phyloP scores from a whole-genome alignment of 1,140 invertebrate genomes.

The Drosophila equinoxialis region DNA sequence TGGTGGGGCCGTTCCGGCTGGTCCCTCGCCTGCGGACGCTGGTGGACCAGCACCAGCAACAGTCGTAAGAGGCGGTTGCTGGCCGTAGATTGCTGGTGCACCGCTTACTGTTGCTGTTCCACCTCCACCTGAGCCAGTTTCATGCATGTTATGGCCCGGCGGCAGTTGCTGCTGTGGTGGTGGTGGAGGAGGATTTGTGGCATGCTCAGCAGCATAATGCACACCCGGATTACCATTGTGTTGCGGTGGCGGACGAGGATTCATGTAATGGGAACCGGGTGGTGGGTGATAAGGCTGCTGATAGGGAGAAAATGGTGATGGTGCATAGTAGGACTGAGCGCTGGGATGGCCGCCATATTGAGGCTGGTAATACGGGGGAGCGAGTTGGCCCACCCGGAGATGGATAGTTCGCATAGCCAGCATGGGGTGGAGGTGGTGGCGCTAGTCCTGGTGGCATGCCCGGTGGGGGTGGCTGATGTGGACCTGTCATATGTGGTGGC shows the following conservation, averaged over 20 bases:
- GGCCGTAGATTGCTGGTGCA: slow-evolving; percentile 29
- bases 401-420: slow-evolving; percentile 82
- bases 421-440: slow-evolving; percentile 82
- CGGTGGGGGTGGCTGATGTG: slow-evolving; percentile 82
- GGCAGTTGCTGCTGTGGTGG: slow-evolving; percentile 42
- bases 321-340: slow-evolving; percentile 85
- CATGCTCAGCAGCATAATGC: slow-evolving; percentile 53
- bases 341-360: slow-evolving; percentile 86
- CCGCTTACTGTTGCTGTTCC: slow-evolving; percentile 22
- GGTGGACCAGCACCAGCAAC: slow-evolving; percentile 9
- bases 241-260: slow-evolving; percentile 65
- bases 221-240: slow-evolving; percentile 52
- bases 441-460: slow-evolving; percentile 84
- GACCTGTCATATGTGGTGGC: slow-evolving; percentile 70
- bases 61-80: background rate
- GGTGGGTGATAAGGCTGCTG: slow-evolving; percentile 86
- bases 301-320: slow-evolving; percentile 84
- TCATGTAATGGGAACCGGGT: slow-evolving; percentile 83
- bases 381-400: slow-evolving; percentile 85
- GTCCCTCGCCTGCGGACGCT: slow-evolving; percentile 5
- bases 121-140: slow-evolving; percentile 5
- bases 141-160: slow-evolving; percentile 27
- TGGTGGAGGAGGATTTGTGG: slow-evolving; percentile 38
- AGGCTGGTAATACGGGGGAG: slow-evolving; percentile 86
- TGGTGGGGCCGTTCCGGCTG: slow-evolving; percentile 13